Percentiles rank a stretch among this genome's conserved stretches.
Evolutionary conservation across 2,113 vertebrate species (phyloP).

Genomic region (Mirza zaza): DNA sequence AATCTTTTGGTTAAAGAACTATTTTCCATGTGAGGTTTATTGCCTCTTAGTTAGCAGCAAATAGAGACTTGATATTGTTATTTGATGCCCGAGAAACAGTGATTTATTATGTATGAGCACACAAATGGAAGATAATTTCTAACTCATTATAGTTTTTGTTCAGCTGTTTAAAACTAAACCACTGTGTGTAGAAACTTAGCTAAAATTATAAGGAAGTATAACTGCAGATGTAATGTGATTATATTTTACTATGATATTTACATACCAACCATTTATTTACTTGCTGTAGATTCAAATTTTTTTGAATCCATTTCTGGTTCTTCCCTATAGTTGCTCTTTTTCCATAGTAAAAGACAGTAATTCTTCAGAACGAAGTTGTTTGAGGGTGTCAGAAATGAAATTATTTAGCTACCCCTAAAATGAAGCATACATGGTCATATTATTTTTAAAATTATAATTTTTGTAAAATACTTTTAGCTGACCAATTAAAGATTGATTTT

Average conservation of each 20-base stretch:
- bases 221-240: neutral
- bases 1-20: neutral
- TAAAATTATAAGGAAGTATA: neutral
- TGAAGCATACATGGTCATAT: neutral
- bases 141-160: neutral
- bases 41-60: neutral
- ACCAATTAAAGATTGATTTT: neutral
- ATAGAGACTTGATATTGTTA: neutral
- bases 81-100: neutral
- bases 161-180: neutral
- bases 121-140: slow-evolving; percentile 33
- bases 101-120: neutral
- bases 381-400: neutral
- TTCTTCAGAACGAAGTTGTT: neutral
- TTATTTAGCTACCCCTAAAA: neutral
- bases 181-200: neutral
- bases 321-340: neutral
- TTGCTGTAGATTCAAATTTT: neutral
- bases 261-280: neutral
- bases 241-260: neutral
- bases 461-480: neutral
- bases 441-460: neutral
- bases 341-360: neutral
- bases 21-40: neutral
- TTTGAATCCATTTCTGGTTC: neutral